Base-by-base conservation (phyloP, 2,797 vertebrate species). In the Trachurus trachurus region DNA sequence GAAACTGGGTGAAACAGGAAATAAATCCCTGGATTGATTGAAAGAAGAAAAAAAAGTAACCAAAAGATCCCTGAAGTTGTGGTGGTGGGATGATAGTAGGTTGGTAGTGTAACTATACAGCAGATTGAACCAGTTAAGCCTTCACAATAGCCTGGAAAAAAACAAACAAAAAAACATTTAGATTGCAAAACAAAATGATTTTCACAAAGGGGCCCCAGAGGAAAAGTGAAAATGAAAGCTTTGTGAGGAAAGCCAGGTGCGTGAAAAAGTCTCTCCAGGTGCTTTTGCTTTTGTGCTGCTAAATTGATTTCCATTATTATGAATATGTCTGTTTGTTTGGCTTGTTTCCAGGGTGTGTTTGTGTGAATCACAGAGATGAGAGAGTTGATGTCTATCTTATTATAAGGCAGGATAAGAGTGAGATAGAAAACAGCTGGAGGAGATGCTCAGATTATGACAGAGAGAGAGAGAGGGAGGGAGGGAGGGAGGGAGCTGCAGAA, bases 291-390 rank as follows among this genome's bases (percentile, higher is more conserved):
- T 85, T 85, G 81, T 75, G 78, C 70, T 70, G 68, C 53, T 53
- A 84, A 83, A 87, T 71, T 82, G 83, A 86, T 88, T 82, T 71
- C 76, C 69, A 80, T 87, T 86, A 80, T 86, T 82, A 66, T 81
- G 78, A 87, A 83, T 74, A 71, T 66, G 71, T 70, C 40, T 45
- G 70, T 84, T 56, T 73, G 58, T 73, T 69, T 76, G 76, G 73
- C 78, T 71, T 37, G 34, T 66, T 73, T 82, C 81, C 78, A 77
- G 42, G 34, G 6, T 57, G 73, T 50, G 76, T 77, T 75, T 78
- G 52, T 65, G 76, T 66, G 59, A 81, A 69, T 69, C 67, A 56
- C 64, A 86, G 1, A 54, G 58, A 78, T 63, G 64, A 54, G 52
- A 76, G 83, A 66, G 62, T 34, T 21, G 17, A 61, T n/a, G 34